Conservation (phyloP, 2,797 vertebrate genomes). For the Chrosomus eos region DNA sequence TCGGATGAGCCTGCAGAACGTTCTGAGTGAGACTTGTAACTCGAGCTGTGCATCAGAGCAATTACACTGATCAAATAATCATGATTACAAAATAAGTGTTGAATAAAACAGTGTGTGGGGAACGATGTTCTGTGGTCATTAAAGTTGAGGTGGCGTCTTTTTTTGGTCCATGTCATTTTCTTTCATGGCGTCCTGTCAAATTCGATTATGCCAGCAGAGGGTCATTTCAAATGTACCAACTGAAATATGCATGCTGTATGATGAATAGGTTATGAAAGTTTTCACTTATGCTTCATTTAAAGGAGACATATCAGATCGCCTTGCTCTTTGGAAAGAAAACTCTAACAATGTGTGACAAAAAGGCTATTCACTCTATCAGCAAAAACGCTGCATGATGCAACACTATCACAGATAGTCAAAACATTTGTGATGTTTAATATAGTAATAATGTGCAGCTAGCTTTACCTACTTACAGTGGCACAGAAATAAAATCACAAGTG, state of each 20-base stretch:
- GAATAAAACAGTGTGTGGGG: constrained; percentile 50
- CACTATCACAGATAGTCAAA: not conserved
- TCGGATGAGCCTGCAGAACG: constrained; percentile 5
- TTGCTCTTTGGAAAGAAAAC: not conserved
- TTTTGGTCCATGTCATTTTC: not conserved
- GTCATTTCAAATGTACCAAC: not conserved
- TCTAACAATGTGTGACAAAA: too few relatives aligned
- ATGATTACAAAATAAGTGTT: constrained; percentile 51
- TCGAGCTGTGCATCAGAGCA: constrained; percentile 26
- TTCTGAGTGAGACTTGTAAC: constrained; percentile 6
- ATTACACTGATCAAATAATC: constrained; percentile 44
- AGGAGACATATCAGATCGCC: not conserved
- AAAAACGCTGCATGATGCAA: not conserved
- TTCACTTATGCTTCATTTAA: constrained; percentile 1
- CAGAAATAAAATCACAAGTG: not conserved
- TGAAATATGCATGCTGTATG: constrained; percentile 25
- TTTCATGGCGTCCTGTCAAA: constrained; percentile 22
- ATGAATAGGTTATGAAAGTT: constrained; percentile 23
- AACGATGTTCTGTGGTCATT: constrained; percentile 43
- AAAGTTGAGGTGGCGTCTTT: constrained; percentile 17
- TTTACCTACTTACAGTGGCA: not conserved
- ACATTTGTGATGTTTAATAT: not conserved
- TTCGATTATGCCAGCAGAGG: not conserved
- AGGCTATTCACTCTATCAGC: not conserved
- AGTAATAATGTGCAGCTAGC: not conserved